Conservation (phyloP, 2,888 invertebrate genomes). For the Bombylius discolor region DNA sequence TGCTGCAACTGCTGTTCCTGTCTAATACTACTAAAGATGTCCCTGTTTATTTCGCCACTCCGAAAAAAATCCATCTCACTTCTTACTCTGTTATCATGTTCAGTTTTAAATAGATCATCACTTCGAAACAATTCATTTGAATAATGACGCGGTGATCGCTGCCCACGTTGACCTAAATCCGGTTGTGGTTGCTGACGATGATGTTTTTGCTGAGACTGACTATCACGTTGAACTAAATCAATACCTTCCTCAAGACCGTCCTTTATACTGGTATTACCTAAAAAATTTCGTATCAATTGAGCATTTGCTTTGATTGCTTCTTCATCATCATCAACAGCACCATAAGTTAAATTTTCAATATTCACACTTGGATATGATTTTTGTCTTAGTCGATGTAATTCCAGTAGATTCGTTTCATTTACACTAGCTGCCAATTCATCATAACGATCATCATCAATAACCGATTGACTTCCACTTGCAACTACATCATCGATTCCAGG, state of each 20-base stretch:
- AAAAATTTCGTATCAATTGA: conserved; percentile 45
- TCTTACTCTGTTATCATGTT: conserved; percentile 10
- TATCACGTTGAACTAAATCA: conserved; percentile 38
- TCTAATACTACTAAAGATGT: conserved; percentile 18
- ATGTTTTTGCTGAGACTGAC: conserved; percentile 25
- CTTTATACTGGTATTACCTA: conserved; percentile 51
- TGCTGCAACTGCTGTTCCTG: not conserved
- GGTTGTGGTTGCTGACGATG: conserved; percentile 28
- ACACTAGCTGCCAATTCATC: conserved; percentile 12
- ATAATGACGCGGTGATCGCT: conserved; percentile 19
- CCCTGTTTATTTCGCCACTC: conserved; percentile 20
- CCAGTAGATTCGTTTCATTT: conserved; percentile 10
- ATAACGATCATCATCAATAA: not conserved
- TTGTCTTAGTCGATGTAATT: conserved; percentile 6
- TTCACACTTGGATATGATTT: conserved; percentile 3
- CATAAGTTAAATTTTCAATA: conserved; percentile 2
- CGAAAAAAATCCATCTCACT: conserved; percentile 23
- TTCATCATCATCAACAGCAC: not conserved
- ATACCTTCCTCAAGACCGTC: conserved; percentile 55
- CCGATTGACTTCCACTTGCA: not conserved
- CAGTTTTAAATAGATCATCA: conserved; percentile 13
- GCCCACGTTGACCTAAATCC: conserved; percentile 16
- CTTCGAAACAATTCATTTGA: conserved; percentile 21
- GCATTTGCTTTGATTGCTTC: conserved; percentile 3
- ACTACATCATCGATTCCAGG: not conserved